Base-by-base conservation (phyloP, 2,113 vertebrate species). In the Coryphaenoides rupestris region DNA sequence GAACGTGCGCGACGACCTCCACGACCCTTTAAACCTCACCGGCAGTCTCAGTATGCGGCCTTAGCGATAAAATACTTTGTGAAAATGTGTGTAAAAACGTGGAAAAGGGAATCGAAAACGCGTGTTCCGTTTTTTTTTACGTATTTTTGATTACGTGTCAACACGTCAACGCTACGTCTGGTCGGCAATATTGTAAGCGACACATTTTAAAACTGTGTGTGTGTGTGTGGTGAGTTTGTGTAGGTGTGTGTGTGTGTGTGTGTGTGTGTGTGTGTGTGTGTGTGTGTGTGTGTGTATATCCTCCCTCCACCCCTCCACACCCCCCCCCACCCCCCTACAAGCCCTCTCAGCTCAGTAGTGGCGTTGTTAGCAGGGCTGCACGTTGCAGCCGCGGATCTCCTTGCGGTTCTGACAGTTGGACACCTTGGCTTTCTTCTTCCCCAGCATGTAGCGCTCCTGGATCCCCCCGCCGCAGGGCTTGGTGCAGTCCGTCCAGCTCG, bases 371-470 rank as follows among this genome's bases (percentile, higher is more conserved):
- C 96, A 99, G 46, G 92, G 88, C 26, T 94, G 91, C 68, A 94
- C 89, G 0, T 96, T 96, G 82, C 96, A 99, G 3, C 94, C 94
- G 50, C 95, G 93, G 69, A 93, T 91, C 87, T 98, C 95, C 83
- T 92, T 97, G 79, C 91, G 91, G 87, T 95, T 91, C 83, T 94
- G 95, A 77, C 96, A 99, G 81, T 90, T 92, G 56, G 86, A 88
- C 24, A 81, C 84, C 87, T 94, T 95, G 72, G 90, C 90, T 66
- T 92, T 92, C 86, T 93, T 99, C 91, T 93, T 97, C 10, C 90
- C 88, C 1, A 67, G 83, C 93, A 93, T 95, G 75, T 92, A 90
- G 19, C 94, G 93, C 71, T 98, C 93, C 79, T 99, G 96, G 75
- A 95, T 92, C 21, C 96, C 96, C 14, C 95, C 96, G 5, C 92